Base-by-base conservation (phyloP, 2,113 vertebrate genomes). In the Dipodomys merriami region DNA sequence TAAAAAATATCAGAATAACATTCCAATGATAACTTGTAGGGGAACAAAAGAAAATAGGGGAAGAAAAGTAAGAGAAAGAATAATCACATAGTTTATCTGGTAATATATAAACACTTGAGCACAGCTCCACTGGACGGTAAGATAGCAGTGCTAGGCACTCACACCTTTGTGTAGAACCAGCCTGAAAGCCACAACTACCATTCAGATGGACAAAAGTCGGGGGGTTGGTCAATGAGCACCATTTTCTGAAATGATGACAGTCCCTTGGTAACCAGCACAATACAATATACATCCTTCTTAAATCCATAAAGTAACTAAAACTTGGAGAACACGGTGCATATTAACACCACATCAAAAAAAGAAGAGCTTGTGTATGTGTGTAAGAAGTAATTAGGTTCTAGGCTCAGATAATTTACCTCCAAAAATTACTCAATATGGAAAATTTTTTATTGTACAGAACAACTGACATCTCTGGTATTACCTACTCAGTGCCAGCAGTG, bases 321-420 rank as follows among this genome's bases (percentile, higher is more conserved):
- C 60, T 90, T 78, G 27, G 68, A 60, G 85, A 33, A 71, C 13
- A 35, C 16, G 49, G 7, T 35, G 2, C 16, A 16, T 78, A 25
- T 53, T 88, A 72, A 84, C 84, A 57, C 16, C 53, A 39, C 30
- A 1, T 7, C 57, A 57, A 68, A 53, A 35, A 57, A 12, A 46
- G 67, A 64, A 69, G 1, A 46, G 39, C 57, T 62, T 35, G 27
- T 62, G 10, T 79, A 2, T 5, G 7, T 73, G 29, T 74, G 22
- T 22, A 29, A 80, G 44, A 92, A 92, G 15, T 7, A 91, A 69
- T 86, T 91, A 22, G 3, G 18, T 84, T 84, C 83, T 69, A 44
- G 53, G 15, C 57, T 84, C 67, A 89, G 72, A 33, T 30, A 73
- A 27, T 53, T 30, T 91, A 65, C 57, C 49, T 71, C 3, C 1